A percentile compares a stretch with the other conserved stretches of the same genome.
These are phyloP conservation scores for Aradus depressus DNA, from an alignment of 2,888 invertebrate species.

Conservation along the genomic window DNA sequence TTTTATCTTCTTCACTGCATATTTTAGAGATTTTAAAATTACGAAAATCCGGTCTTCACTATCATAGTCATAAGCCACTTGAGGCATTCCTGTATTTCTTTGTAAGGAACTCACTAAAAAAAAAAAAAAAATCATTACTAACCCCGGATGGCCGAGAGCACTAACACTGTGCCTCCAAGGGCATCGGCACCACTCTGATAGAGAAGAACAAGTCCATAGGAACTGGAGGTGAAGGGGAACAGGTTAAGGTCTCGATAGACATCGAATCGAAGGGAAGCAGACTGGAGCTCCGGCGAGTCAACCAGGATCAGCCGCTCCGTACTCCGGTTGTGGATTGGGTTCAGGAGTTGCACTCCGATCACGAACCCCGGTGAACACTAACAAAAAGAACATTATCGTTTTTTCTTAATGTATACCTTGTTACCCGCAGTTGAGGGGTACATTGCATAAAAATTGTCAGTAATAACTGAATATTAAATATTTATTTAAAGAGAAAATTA, in stretches of 20 bases:
- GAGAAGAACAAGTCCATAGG: slow-evolving; percentile 65
- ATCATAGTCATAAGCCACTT: too few relatives aligned
- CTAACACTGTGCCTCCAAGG: slow-evolving; percentile 69
- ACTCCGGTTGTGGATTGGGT: slow-evolving; percentile 79
- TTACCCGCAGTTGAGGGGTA: too few relatives aligned
- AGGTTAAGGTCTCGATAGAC: slow-evolving; percentile 71
- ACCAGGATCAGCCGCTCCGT: slow-evolving; percentile 71
- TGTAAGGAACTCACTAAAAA: too few relatives aligned
- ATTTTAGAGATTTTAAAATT: too few relatives aligned
- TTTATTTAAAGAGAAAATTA: too few relatives aligned
- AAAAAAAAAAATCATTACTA: too few relatives aligned
- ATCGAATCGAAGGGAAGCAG: slow-evolving; percentile 52
- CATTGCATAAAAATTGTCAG: too few relatives aligned
- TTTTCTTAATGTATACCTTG: too few relatives aligned
- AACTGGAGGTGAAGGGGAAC: slow-evolving; percentile 81
- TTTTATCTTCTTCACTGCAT: too few relatives aligned
- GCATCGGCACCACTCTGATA: slow-evolving; percentile 70
- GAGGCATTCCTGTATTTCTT: too few relatives aligned
- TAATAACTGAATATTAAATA: too few relatives aligned
- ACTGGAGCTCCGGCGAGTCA: slow-evolving; percentile 44
- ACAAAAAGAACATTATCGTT: slow-evolving; percentile 27
- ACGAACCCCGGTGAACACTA: slow-evolving; percentile 70
- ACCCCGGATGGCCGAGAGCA: slow-evolving; percentile 28
- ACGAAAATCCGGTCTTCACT: too few relatives aligned
- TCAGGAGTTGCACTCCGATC: slow-evolving; percentile 77